Percentiles rank a stretch among this genome's conserved stretches.
Conservation (phyloP, 1,140 invertebrate genomes). For the Spodoptera frugiperda region DNA sequence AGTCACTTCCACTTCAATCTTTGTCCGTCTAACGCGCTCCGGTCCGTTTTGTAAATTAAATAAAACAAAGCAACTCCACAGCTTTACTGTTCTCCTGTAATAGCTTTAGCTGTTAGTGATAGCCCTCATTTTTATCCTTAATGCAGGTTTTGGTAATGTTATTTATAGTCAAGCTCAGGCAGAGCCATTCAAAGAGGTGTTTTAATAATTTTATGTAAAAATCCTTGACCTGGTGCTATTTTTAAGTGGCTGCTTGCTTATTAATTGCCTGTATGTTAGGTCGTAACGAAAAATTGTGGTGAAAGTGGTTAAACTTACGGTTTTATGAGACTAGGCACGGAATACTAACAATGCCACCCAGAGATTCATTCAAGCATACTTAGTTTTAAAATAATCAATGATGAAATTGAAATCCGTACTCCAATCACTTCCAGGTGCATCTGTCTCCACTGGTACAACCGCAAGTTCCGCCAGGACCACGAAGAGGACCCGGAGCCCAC, state of each 20-base stretch:
- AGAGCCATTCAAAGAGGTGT: neutral
- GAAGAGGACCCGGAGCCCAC: constrained; percentile 58
- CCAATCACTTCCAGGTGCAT: constrained; percentile 68
- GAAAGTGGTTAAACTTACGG: too few species aligned
- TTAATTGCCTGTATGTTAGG: too few species aligned
- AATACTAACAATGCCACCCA: too few species aligned
- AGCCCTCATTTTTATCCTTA: constrained; percentile 1
- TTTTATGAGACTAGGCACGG: too few species aligned
- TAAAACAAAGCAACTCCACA: constrained; percentile 8
- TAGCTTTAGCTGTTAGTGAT: constrained; percentile 10
- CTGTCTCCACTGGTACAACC: constrained; percentile 77
- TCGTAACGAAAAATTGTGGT: too few species aligned
- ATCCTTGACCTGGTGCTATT: constrained; percentile 4
- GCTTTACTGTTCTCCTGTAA: constrained; percentile 11
- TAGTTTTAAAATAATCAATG: neutral
- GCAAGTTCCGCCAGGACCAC: constrained; percentile 69
- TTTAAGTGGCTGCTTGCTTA: neutral
- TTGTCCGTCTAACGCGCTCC: neutral
- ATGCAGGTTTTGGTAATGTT: neutral
- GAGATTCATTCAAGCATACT: too few species aligned
- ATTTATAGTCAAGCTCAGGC: neutral
- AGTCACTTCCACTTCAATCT: neutral
- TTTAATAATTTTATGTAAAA: neutral
- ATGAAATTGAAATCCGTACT: neutral
- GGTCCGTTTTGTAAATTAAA: constrained; percentile 10